Base-by-base conservation (phyloP, 1,140 invertebrate species). In the Calliopsis andreniformis region DNA sequence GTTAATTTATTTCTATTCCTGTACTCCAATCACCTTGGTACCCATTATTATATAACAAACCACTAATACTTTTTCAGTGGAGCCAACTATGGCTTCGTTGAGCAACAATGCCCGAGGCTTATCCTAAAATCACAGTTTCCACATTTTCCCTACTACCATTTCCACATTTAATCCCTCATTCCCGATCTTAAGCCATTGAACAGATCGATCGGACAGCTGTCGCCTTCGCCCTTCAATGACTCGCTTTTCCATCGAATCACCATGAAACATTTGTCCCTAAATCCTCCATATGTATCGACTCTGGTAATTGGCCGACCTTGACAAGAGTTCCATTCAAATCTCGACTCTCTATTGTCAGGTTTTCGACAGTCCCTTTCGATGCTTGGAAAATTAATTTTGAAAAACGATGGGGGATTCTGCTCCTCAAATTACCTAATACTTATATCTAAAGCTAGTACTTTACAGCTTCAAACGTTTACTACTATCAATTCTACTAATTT, bases 41-140 rank as follows among this genome's bases (percentile, higher is more conserved):
- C n/a, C n/a, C n/a, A n/a, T n/a, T n/a, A n/a, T n/a, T n/a, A n/a
- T n/a, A n/a, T n/a, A n/a, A n/a, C n/a, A n/a, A n/a, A n/a, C n/a
- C n/a, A n/a, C n/a, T n/a, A n/a, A n/a, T n/a, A n/a, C n/a, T n/a
- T n/a, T n/a, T n/a, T n/a, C n/a, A n/a, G n/a, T n/a, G n/a, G n/a
- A n/a, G n/a, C n/a, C n/a, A n/a, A n/a, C n/a, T n/a, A n/a, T n/a
- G n/a, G n/a, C 18, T n/a, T 32, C 30, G 10, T 12, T 30, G 16
- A n/a, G 35, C 10, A 47, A 67, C 71, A 75, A 75, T 75, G 16
- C 30, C 18, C 4, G 20, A 7, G 3, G 51, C 51, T 67, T 75
- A 75, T 67, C 71, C 63, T 10, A 18, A 67, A 67, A 75, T 75
- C 63, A 58, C 62, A 67, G n/a, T 71, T 77, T 77, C 68, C 67